Base-by-base conservation (phyloP, 2,113 vertebrate species). In the Ceratotherium simum region DNA sequence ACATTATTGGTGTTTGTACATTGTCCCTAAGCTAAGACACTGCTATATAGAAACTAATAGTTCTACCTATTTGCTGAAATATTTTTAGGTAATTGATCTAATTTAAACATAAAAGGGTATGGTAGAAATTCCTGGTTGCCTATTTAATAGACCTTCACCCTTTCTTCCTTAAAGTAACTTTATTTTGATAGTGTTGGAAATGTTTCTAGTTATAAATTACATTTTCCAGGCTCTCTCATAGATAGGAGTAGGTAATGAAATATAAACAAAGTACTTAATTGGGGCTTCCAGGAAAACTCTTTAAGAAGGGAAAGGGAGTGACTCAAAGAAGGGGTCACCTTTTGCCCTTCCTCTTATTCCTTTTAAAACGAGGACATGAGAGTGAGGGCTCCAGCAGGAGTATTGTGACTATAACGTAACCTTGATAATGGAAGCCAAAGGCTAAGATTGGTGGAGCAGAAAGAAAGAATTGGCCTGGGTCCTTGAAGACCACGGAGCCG, bases 151-250 rank as follows among this genome's bases (percentile, higher is more conserved):
- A 42, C 8, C 54, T 70, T 93, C 29, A 70, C 18, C 1, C 8
- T 54, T 94, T 88, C 54, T 84, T 89, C 48, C 39, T 67, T 69
- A 91, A 95, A 76, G 31, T 51, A 25, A 96, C 27, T 91, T 90
- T 39, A 81, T 42, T 70, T 46, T 75, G 65, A 81, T 6, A 17
- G 18, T 39, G 3, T 79, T 20, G 69, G 48, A 85, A 94, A 79
- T 72, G 12, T 72, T 65, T 58, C 86, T 62, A 78, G 25, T 58
- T 69, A 64, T 18, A 69, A 72, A 67, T 10, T 21, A 65, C 12
- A 82, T 42, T 84, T 75, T 62, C 5, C 6, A 48, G 25, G 27
- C 67, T 79, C 21, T 46, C 25, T 83, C 76, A 42, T 11, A 72
- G 48, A 58, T 27, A 65, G 48, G 18, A 56, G 39, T 73, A 78